Conservation (phyloP, 2,797 vertebrate genomes). For the Hippoglossus hippoglossus region DNA sequence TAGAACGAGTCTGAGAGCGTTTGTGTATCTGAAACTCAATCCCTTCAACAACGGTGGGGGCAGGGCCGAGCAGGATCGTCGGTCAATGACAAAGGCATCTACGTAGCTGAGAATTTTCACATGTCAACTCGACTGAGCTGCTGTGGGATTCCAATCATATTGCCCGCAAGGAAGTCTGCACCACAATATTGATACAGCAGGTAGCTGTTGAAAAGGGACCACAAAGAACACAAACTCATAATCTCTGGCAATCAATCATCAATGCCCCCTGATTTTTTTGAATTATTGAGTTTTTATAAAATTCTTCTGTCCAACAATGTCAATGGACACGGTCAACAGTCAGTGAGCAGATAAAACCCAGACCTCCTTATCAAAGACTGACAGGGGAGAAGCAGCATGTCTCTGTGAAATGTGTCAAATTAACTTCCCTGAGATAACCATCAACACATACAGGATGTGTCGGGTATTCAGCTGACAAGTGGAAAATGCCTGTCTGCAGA, state of each 20-base stretch:
- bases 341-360: not conserved
- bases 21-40: constrained; percentile 61
- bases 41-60: constrained; percentile 44
- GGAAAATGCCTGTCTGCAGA: constrained; percentile 9
- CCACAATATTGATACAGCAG: constrained; percentile 63
- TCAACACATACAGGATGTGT: constrained; percentile 17
- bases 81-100: constrained; percentile 54
- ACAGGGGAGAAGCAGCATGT: constrained; percentile 5
- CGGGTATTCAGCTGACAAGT: constrained; percentile 27
- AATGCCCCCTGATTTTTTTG: not conserved
- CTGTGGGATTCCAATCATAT: constrained; percentile 74
- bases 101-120: constrained; percentile 79
- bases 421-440: constrained; percentile 38
- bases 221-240: constrained; percentile 26
- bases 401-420: constrained; percentile 28
- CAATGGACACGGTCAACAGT: constrained; percentile 4
- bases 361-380: constrained; percentile 30
- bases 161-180: constrained; percentile 49
- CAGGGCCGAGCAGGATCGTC: constrained; percentile 33
- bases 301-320: constrained; percentile 5
- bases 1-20: constrained; percentile 25
- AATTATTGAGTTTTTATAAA: not conserved
- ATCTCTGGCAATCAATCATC: constrained; percentile 16
- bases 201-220: constrained; percentile 43
- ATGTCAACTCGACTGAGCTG: constrained; percentile 73